Percentiles rank a stretch among this genome's conserved stretches.
phyloP scores from a whole-genome alignment of 2,888 invertebrate genomes.

The Machimus rusticus region DNA sequence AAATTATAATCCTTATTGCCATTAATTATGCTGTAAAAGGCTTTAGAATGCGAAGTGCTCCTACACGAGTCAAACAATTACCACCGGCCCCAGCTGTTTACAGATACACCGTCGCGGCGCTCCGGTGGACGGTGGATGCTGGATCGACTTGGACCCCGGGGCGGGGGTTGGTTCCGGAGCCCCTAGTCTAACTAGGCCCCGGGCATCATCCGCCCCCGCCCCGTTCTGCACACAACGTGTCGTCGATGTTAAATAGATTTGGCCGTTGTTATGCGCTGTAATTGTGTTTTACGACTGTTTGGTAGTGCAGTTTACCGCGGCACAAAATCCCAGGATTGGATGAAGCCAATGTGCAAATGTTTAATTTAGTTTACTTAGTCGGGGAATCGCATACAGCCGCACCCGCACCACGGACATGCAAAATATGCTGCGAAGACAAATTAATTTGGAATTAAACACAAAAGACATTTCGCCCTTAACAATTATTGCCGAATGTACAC shows the following conservation, averaged over 20 bases:
- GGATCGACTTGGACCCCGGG: not conserved
- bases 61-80: conserved; percentile 32
- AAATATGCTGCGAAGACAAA: conserved; percentile 32
- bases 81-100: conserved; percentile 17
- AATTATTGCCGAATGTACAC: conserved; percentile 22
- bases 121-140: not conserved
- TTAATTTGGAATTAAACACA: conserved; percentile 27
- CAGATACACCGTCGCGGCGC: not conserved
- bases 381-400: not conserved
- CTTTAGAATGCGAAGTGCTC: conserved; percentile 13
- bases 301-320: conserved; percentile 18
- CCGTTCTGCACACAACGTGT: not conserved
- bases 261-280: conserved; percentile 17
- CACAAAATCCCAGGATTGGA: conserved; percentile 22
- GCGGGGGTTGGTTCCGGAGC: not conserved
- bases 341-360: conserved; percentile 37
- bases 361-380: conserved; percentile 37
- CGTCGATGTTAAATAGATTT: conserved; percentile 30
- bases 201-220: not conserved
- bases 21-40: conserved; percentile 33
- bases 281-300: conserved; percentile 29
- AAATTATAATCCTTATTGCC: conserved; percentile 31
- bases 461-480: conserved; percentile 10
- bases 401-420: not conserved
- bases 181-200: not conserved